Percentiles rank a stretch among this genome's conserved stretches.
These are phyloP conservation scores for Rafetus swinhoei DNA, from an alignment of 2,113 vertebrate species.

Conservation along the genomic window DNA sequence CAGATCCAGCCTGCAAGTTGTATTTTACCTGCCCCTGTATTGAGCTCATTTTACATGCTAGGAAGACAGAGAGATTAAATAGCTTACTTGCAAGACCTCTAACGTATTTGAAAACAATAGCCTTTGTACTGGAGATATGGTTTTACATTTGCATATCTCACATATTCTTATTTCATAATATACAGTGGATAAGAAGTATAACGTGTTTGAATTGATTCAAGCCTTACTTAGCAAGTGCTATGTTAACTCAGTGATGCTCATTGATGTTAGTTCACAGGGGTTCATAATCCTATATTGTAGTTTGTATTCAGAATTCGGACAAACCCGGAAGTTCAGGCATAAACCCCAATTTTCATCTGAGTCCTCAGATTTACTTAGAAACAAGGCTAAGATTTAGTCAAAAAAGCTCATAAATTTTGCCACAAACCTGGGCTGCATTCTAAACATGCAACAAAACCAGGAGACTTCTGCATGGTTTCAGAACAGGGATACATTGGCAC, in stretches of 20 bases:
- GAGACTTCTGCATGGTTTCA: neutral
- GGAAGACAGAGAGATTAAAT: neutral
- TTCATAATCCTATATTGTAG: neutral
- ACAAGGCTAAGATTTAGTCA: neutral
- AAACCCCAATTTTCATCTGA: neutral
- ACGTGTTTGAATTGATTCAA: slow-evolving; percentile 22
- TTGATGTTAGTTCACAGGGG: neutral
- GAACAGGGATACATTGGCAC: neutral
- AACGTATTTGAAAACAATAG: neutral
- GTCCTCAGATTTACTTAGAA: neutral
- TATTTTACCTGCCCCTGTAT: too few species aligned
- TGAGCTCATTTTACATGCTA: neutral
- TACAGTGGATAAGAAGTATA: neutral
- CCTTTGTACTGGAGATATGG: neutral
- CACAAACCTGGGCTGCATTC: neutral
- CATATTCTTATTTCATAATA: neutral
- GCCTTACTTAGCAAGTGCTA: neutral
- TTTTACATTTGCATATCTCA: neutral
- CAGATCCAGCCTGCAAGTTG: too few species aligned
- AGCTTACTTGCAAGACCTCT: neutral
- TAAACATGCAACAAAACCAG: neutral
- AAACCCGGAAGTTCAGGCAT: neutral
- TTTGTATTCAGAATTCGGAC: neutral
- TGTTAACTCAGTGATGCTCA: slow-evolving; percentile 6
- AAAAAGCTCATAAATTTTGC: slow-evolving; percentile 35